Base-by-base conservation (phyloP, 2,113 vertebrate species). In the Catharus fuscescens region DNA sequence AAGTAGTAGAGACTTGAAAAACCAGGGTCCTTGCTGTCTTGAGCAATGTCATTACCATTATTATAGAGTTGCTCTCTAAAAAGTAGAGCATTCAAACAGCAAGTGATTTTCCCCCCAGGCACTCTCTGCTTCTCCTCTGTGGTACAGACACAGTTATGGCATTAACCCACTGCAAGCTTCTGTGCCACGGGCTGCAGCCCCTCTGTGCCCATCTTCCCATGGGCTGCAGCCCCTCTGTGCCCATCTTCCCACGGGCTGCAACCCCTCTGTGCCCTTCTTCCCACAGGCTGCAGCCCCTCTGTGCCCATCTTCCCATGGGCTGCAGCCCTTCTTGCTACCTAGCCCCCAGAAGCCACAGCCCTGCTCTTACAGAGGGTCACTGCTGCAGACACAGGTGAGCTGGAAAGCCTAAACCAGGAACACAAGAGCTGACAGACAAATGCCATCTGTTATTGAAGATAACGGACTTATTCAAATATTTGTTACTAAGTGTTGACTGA, bases 31-130 rank as follows among this genome's bases (percentile, higher is more conserved):
- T 76, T 2, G 4, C 50, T 94, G 89, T 95, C 96, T 96, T 89
- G 69, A 92, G 91, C 80, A 83, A 92, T 96, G 94, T 87, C 95
- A 78, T 95, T 95, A 96, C 40, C 88, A 78, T 95, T 71, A 93
- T 54, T 67, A 77, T 6, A 66, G 59, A 87, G 67, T 92, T 57
- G 83, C 62, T 96, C 88, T 97, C 88, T 57, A 60, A 60, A 95
- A 96, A 93, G 80, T 56, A 90, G 95, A 97, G 85, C 93, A 79
- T 88, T 91, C 88, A 77, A 95, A 88, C 61, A 84, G 83, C 52
- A 77, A 93, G 84, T 21, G 84, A 90, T 92, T 96, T 88, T 23
- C 15, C 92, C 93, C 66, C 5, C 7, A 29, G 94, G 95, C 76
- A 2, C 44, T 54, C 48, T 25, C 28, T 34, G 90, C 88, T 77